Conservation (phyloP, 1,140 invertebrate species). For the Oryctes rhinoceros region DNA sequence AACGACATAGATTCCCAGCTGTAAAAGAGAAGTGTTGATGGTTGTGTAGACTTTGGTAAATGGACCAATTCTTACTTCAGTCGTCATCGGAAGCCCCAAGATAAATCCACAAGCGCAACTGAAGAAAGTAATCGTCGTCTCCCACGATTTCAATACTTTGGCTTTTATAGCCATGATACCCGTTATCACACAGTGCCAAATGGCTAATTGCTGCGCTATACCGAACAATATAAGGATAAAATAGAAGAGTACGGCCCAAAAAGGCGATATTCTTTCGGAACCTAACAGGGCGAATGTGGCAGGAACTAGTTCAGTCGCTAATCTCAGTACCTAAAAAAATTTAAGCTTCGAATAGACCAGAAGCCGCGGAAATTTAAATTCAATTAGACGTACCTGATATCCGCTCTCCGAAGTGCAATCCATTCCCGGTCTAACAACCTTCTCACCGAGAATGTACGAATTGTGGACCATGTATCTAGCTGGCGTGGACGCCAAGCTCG, state of each 20-base stretch:
- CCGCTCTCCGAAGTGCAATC: conserved; percentile 70
- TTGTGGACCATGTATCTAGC: conserved; percentile 74
- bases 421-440: conserved; percentile 67
- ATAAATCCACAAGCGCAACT: conserved; percentile 84
- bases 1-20: conserved; percentile 84
- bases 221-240: conserved; percentile 86
- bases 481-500: conserved; percentile 63
- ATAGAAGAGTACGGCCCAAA: conserved; percentile 89
- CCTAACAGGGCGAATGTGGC: conserved; percentile 79
- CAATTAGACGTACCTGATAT: conserved; percentile 68
- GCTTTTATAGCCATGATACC: conserved; percentile 81
- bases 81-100: conserved; percentile 87
- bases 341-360: background rate
- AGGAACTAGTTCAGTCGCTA: conserved; percentile 87
- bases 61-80: conserved; percentile 71
- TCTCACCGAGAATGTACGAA: conserved; percentile 75
- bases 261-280: conserved; percentile 75
- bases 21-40: conserved; percentile 52
- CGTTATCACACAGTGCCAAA: conserved; percentile 79
- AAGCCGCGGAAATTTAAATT: background rate
- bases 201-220: conserved; percentile 78
- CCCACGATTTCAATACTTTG: conserved; percentile 76
- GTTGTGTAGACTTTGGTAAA: conserved; percentile 7
- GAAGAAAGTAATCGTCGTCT: conserved; percentile 86
- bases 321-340: conserved; percentile 70